Evolutionary conservation across 2,888 invertebrate genomes (phyloP).

Genomic region (Hirtodrosophila cameraria): DNA sequence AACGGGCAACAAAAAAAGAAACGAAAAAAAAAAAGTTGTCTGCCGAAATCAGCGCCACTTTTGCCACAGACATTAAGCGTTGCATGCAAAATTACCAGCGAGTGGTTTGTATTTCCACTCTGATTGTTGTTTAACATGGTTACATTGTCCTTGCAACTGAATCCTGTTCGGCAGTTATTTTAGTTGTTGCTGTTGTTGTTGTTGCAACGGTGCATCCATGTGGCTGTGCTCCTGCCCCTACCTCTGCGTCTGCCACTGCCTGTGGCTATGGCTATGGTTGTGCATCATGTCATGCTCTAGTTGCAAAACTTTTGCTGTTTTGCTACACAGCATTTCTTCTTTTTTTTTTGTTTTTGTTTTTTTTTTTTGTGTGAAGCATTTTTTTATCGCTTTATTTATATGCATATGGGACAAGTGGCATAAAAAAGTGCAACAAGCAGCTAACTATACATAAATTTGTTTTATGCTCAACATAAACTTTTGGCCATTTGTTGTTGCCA

Average conservation of each 20-base stretch:
- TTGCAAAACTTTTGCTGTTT: constrained; percentile 66
- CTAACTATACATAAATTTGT: constrained; percentile 63
- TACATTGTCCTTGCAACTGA: constrained; percentile 78
- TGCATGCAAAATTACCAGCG: constrained; percentile 81
- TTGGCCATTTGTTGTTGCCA: constrained; percentile 46
- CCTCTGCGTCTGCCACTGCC: constrained; percentile 8
- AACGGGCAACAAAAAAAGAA: constrained; percentile 5
- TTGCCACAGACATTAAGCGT: constrained; percentile 79
- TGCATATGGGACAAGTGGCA: constrained; percentile 71
- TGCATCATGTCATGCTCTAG: constrained; percentile 78
- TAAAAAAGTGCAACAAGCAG: constrained; percentile 56
- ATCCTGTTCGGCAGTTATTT: constrained; percentile 63
- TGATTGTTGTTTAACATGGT: constrained; percentile 80
- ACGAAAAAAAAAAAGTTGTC: constrained; percentile 54
- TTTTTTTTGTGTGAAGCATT: constrained; percentile 17
- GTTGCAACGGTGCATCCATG: constrained; percentile 56
- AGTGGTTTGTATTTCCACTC: constrained; percentile 80
- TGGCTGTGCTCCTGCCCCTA: constrained; percentile 24
- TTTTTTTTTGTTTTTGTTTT: constrained; percentile 18
- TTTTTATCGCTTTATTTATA: constrained; percentile 68
- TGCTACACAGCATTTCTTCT: constrained; percentile 26
- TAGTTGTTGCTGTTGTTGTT: constrained; percentile 30
- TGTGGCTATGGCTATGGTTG: constrained; percentile 49
- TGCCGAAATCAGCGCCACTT: constrained; percentile 77
- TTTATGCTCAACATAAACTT: constrained; percentile 68